phyloP scores from a whole-genome alignment of 2,113 vertebrate genomes.

The Delphinapterus leucas region DNA sequence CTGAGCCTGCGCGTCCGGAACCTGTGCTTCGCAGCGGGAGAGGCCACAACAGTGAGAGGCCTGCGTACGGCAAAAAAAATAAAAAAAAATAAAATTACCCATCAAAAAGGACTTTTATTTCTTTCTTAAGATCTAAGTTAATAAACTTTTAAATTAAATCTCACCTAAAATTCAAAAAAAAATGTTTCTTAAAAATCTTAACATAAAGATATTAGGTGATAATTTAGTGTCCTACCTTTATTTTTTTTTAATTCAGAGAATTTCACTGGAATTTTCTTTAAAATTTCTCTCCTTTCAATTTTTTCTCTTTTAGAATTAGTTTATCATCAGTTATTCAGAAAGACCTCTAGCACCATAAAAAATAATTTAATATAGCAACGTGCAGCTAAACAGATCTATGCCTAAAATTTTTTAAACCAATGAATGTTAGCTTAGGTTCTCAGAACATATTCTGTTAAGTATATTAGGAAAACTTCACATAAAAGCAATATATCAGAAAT shows the following conservation, averaged over 20 bases:
- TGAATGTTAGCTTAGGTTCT: neutral
- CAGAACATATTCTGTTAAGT: neutral
- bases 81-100: neutral
- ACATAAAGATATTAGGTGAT: neutral
- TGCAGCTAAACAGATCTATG: neutral
- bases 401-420: neutral
- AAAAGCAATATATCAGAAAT: neutral
- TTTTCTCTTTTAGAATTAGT: neutral
- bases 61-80: no score
- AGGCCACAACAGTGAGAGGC: no score
- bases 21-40: no score
- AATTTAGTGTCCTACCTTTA: neutral
- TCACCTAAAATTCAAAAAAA: slow-evolving; percentile 20
- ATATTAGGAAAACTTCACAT: neutral
- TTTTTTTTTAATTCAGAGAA: neutral
- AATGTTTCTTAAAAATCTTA: neutral
- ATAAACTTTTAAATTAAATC: neutral
- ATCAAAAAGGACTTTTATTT: neutral
- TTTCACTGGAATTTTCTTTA: neutral
- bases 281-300: neutral
- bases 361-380: neutral
- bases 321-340: neutral
- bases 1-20: no score
- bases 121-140: neutral
- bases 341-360: neutral